Evolutionary conservation across 2,113 vertebrate genomes (phyloP), one percentile per base, ranked within the genome.

Genomic region (Megalops atlanticus): DNA sequence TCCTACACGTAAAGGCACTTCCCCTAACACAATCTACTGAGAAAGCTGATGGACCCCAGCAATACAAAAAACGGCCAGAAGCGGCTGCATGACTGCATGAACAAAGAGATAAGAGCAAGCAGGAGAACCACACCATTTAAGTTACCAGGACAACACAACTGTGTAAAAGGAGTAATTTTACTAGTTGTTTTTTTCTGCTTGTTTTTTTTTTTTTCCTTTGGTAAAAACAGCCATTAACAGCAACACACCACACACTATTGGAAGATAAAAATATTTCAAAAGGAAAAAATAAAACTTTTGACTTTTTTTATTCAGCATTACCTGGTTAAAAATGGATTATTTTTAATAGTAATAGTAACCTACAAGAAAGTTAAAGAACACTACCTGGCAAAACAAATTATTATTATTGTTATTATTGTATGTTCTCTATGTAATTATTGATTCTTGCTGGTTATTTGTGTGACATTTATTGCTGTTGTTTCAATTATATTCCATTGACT

Each of bases 351-450:
- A 3, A 35, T 33, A 69, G 31, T 69, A 31, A 69, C 12, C 35
- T 71, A 38, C 15, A 71, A 71, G 0, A 18, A 71, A 71, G 35
- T 35, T 7, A 6, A 5, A 31, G 31, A 12, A n/a, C n/a, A n/a
- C n/a, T n/a, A n/a, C n/a, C 52, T 24, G 7, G 52, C 47, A 54
- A 54, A 24, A 54, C 18, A 24, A 21, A 54, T 54, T 15, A 69
- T 69, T 69, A 33, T 69, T 11, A 31, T 69, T 68, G 5, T 68
- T 68, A 27, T 68, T 27, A 27, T 49, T n/a, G 21, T 24, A 58
- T 80, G 39, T 49, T 64, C 69, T 38, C 10, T 74, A 31, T 54
- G 54, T 39, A 52, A 38, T 80, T 74, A 45, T 12, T 73, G 16
- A 43, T 47, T 38, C 12, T 70, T 74, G 64, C 68, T 72, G 33